Percentiles rank a stretch among this genome's conserved stretches.
Evolutionary conservation across 2,113 vertebrate species (phyloP).

Genomic region (Scomber scombrus): DNA sequence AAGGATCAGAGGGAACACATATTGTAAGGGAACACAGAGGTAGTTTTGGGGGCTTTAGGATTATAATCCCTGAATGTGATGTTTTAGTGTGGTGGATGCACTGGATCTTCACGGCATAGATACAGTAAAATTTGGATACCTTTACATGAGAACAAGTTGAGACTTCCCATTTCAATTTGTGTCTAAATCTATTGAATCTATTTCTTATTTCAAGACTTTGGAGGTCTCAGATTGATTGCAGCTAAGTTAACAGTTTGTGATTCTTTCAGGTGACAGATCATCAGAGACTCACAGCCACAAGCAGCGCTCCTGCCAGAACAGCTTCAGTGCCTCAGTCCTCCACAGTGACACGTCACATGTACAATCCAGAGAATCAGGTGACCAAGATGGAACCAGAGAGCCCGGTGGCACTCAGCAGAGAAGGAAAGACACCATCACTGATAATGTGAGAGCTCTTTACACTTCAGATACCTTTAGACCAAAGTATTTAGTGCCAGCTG

Average conservation of each 20-base stretch:
- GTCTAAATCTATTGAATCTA: neutral
- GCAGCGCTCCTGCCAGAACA: conserved; percentile 4
- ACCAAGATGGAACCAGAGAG: conserved; percentile 5
- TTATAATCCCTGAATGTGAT: no score
- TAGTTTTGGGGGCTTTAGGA: no score
- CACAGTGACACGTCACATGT: neutral
- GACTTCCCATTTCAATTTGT: no score
- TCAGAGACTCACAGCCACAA: neutral
- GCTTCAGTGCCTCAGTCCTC: neutral
- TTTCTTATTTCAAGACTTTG: neutral
- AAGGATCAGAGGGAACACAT: no score
- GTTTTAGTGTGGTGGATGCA: no score
- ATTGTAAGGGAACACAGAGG: no score
- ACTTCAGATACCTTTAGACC: neutral
- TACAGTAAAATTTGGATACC: neutral
- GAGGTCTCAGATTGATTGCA: neutral
- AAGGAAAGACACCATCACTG: conserved; percentile 4
- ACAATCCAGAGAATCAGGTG: conserved; percentile 7
- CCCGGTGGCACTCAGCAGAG: conserved; percentile 24
- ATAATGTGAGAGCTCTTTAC: conserved; percentile 40
- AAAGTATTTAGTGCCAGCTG: neutral
- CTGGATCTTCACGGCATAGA: neutral
- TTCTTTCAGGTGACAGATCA: conserved; percentile 46
- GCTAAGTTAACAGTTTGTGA: neutral
- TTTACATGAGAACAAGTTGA: no score